A percentile compares a stretch with the other conserved stretches of the same genome.
These are phyloP conservation scores for Rhinella marina DNA, from an alignment of 2,797 vertebrate genomes.

Conservation along the genomic window DNA sequence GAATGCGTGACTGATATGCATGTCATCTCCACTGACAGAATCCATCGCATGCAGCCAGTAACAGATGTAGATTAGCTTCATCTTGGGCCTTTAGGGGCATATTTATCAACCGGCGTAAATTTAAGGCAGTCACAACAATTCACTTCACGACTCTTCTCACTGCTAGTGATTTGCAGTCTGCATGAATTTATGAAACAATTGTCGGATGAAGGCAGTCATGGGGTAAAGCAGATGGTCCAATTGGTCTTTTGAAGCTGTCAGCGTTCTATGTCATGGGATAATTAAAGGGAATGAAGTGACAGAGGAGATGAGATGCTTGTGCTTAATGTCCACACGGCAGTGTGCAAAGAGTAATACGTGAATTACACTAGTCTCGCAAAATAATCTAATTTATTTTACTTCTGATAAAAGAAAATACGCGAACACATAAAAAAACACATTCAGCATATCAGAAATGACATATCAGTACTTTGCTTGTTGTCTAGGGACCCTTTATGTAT, in stretches of 20 bases:
- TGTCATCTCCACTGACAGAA: conserved; percentile 33
- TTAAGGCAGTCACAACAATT: conserved; percentile 36
- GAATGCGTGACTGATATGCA: conserved; percentile 28
- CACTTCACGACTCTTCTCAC: conserved; percentile 26
- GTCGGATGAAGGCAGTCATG: conserved; percentile 24
- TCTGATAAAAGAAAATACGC: neutral
- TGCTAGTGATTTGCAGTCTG: conserved; percentile 40
- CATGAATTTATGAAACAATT: conserved; percentile 38
- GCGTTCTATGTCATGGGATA: neutral
- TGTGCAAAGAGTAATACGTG: neutral
- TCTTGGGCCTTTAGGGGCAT: conserved; percentile 37
- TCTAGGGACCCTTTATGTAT: too few species aligned
- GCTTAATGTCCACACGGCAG: neutral
- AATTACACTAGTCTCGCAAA: neutral
- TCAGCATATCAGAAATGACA: neutral
- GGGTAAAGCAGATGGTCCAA: conserved; percentile 43
- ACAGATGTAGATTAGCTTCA: conserved; percentile 46
- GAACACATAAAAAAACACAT: neutral
- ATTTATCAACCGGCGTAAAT: conserved; percentile 45
- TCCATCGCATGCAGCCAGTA: conserved; percentile 18
- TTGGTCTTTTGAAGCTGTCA: conserved; percentile 44
- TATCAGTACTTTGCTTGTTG: too few species aligned
- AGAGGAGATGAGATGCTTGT: neutral
- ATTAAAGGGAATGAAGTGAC: conserved; percentile 39
- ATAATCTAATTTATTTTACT: neutral